Base-by-base conservation (phyloP, 2,113 vertebrate species). In the Sakesphorus luctuosus region DNA sequence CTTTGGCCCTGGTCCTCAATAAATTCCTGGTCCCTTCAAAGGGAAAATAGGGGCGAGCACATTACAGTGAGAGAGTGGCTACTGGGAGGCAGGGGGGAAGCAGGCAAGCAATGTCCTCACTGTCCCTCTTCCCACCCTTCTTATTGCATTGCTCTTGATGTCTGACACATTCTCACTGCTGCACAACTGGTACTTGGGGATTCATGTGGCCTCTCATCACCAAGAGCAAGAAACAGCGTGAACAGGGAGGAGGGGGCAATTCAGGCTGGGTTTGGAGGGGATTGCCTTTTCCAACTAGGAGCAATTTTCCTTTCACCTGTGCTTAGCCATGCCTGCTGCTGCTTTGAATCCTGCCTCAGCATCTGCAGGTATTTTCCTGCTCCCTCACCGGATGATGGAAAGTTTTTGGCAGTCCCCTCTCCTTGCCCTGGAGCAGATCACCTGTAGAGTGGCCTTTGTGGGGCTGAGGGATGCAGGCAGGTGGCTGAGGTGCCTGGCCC, bases 341-440 rank as follows among this genome's bases (percentile, higher is more conserved):
- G 21, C 68, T 93, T 74, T 71, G 65, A 59, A 59, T 94, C 56
- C 40, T 13, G 46, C 38, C 29, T 83, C 52, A 52, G 47, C 36
- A n/a, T 90, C 68, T 35, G 31, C 4, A 7, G 84, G 91, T 93
- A 94, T 94, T 94, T 96, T 91, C 73, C 69, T 46, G 65, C 47
- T 91, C 36, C 38, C 13, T 79, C 52, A 36, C 2, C 0, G 2
- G 15, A 33, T 75, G 71, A 87, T 68, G 66, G 90, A 55, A 91
- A 82, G 74, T 80, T 80, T 83, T 79, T 0, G 0, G 82, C 67
- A 85, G 49, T 43, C 75, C 84, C 53, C 43, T 95, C 69, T 69
- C 38, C 63, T 77, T 13, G 5, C 90, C 90, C 95, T 36, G 90
- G 36, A 84, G 96, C 76, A 0, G 59, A 80, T 93, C 96, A 95